Evolutionary conservation across 2,797 vertebrate genomes (phyloP).

Genomic region (Nyctibius grandis): DNA sequence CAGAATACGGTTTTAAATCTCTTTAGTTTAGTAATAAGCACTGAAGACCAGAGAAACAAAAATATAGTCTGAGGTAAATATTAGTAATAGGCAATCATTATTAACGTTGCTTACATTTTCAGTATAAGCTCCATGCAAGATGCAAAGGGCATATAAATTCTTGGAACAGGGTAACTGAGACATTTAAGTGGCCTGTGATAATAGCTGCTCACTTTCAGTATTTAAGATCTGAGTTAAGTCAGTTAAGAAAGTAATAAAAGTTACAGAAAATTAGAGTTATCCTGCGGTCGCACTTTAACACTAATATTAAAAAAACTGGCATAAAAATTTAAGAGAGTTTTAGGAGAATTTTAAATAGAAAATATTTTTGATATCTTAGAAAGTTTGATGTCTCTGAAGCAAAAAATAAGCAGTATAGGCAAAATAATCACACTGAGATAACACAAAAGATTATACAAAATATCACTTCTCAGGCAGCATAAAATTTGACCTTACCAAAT

Average conservation of each 20-base stretch:
- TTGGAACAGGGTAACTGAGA: neutral
- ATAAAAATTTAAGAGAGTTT: neutral
- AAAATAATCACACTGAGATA: neutral
- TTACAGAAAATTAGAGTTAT: neutral
- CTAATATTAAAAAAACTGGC: neutral
- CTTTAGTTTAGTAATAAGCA: neutral
- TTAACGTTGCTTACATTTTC: neutral
- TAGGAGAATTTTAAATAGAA: neutral
- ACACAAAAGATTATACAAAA: neutral
- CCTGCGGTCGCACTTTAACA: neutral
- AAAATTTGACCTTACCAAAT: neutral
- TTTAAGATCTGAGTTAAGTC: neutral
- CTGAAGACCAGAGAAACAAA: neutral
- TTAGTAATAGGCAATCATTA: neutral
- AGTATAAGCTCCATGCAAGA: neutral
- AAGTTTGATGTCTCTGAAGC: neutral
- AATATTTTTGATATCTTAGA: neutral
- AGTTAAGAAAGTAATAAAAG: neutral
- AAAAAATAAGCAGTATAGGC: neutral
- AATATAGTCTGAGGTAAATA: neutral
- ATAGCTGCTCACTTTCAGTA: neutral
- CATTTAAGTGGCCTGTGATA: neutral
- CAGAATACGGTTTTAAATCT: neutral
- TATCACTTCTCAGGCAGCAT: neutral
- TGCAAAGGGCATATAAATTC: neutral